phyloP scores from a whole-genome alignment of 2,888 invertebrate genomes.

The Sylvicola fuscatus region DNA sequence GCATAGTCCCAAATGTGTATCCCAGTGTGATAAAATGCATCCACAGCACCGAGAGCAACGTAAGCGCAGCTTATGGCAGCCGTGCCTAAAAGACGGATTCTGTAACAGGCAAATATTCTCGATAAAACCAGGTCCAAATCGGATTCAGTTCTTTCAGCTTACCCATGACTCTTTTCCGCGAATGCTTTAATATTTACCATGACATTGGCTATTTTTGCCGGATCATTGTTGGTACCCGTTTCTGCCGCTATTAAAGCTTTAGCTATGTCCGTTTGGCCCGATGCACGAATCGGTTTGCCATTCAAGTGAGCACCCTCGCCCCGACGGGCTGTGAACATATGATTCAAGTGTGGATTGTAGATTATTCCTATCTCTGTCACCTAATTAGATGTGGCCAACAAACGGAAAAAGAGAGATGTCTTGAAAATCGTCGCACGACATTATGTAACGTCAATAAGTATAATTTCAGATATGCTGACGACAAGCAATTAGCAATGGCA shows the following conservation, averaged over 20 bases:
- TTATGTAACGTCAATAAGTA: too few species aligned
- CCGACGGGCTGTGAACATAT: slow-evolving; percentile 69
- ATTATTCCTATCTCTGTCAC: slow-evolving; percentile 61
- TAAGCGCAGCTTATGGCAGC: slow-evolving; percentile 87
- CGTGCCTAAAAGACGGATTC: slow-evolving; percentile 69
- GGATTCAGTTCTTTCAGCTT: too few species aligned
- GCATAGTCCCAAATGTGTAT: slow-evolving; percentile 90
- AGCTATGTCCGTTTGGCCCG: slow-evolving; percentile 40
- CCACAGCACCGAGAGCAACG: slow-evolving; percentile 77
- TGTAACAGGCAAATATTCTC: too few species aligned
- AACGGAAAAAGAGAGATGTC: too few species aligned
- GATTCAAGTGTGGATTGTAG: slow-evolving; percentile 74
- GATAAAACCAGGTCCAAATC: too few species aligned
- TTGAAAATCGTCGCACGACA: too few species aligned
- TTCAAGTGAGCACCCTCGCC: slow-evolving; percentile 82
- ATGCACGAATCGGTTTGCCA: slow-evolving; percentile 50
- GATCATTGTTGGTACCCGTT: slow-evolving; percentile 56
- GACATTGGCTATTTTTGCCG: slow-evolving; percentile 41
- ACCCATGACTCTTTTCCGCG: slow-evolving; percentile 52
- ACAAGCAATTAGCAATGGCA: too few species aligned
- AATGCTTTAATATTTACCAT: slow-evolving; percentile 46
- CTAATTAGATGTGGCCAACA: too few species aligned
- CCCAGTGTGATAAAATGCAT: slow-evolving; percentile 80
- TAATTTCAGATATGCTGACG: too few species aligned
- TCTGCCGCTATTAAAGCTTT: slow-evolving; percentile 57